Percentiles rank a stretch among this genome's conserved stretches.
Evolutionary conservation across 2,888 invertebrate genomes (phyloP).

Genomic region (Ceraclea dissimilis): DNA sequence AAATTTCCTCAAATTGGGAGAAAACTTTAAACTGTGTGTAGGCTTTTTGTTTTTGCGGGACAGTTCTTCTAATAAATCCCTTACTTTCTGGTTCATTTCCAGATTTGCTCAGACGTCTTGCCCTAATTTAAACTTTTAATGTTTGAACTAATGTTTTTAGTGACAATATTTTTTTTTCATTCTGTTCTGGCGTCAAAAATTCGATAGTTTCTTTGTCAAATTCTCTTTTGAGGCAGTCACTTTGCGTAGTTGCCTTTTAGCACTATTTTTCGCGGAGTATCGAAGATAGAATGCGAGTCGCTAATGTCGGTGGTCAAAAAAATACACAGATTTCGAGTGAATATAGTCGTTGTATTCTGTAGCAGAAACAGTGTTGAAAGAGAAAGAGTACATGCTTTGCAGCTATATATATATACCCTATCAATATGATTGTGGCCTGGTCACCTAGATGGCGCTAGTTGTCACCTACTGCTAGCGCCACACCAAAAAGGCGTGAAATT

Average conservation of each 20-base stretch:
- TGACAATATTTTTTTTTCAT: neutral
- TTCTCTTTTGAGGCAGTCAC: neutral
- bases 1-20: conserved; percentile 17
- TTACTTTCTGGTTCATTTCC: neutral
- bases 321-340: no score
- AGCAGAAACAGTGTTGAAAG: no score
- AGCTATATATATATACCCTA: no score
- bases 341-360: no score
- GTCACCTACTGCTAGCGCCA: no score
- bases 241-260: neutral
- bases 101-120: neutral
- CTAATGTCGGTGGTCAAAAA: neutral
- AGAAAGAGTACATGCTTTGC: no score
- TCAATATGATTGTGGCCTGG: no score
- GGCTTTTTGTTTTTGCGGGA: neutral
- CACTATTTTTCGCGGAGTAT: neutral
- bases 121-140: neutral
- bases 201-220: neutral
- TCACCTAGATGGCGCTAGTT: no score
- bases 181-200: neutral
- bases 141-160: neutral
- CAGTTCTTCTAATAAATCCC: neutral
- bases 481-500: no score
- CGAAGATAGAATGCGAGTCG: neutral
- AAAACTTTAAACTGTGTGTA: neutral